Evolutionary conservation across 2,888 invertebrate species (phyloP).

Genomic region (Parelbella ahira): DNA sequence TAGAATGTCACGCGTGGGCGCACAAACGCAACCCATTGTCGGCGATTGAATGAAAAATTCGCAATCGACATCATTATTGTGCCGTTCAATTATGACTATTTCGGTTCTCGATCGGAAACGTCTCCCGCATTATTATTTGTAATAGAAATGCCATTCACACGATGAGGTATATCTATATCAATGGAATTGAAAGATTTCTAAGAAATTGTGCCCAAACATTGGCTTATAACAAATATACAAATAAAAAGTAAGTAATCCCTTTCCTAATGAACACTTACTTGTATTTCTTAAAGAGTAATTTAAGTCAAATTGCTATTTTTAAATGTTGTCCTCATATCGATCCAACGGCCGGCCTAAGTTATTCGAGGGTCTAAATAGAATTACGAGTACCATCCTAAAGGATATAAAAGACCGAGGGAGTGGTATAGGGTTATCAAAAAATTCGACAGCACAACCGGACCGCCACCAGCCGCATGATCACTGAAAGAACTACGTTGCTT

Average conservation of each 20-base stretch:
- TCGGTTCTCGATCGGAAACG: slow-evolving; percentile 28
- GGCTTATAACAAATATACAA: too few relatives aligned
- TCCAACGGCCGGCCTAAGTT: slow-evolving; percentile 37
- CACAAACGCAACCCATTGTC: slow-evolving; percentile 64
- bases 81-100: slow-evolving; percentile 45
- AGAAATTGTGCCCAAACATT: too few relatives aligned
- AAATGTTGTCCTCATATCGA: background rate
- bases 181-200: too few relatives aligned
- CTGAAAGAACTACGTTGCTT: too few relatives aligned
- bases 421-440: slow-evolving; percentile 39
- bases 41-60: slow-evolving; percentile 42
- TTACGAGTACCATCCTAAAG: slow-evolving; percentile 66
- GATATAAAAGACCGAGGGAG: slow-evolving; percentile 43
- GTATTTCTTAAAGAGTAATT: background rate
- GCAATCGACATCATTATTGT: slow-evolving; percentile 41
- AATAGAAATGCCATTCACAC: too few relatives aligned
- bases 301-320: slow-evolving; percentile 19
- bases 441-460: too few relatives aligned
- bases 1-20: slow-evolving; percentile 75
- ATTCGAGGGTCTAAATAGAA: slow-evolving; percentile 46
- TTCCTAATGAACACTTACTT: background rate
- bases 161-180: too few relatives aligned
- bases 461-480: too few relatives aligned
- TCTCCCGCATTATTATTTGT: too few relatives aligned
- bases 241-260: too few relatives aligned